Evolutionary conservation across 2,888 invertebrate species (phyloP), one percentile per base, ranked within the genome.

Genomic region (Myathropa florea): DNA sequence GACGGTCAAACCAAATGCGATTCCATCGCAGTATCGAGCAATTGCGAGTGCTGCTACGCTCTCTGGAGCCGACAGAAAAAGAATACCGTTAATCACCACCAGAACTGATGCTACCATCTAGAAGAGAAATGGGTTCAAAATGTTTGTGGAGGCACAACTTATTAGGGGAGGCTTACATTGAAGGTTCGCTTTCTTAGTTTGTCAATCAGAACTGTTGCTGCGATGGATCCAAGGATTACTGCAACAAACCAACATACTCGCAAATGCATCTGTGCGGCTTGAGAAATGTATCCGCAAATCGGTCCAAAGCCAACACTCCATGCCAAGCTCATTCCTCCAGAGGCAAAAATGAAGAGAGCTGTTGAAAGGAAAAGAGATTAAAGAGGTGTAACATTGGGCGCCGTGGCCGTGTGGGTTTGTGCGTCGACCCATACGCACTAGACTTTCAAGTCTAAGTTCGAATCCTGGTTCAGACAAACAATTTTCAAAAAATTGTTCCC

Each of bases 211-310:
- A 89, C 21, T 0, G 90, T 77, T 0, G 90, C 76, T 0, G 90
- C 39, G 9, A 89, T 64, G 1, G 89, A 87, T 24, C 91, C 91
- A 46, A 89, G 88, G 3, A 91, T 89, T n/a, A 91, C 89, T 0
- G 91, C 91, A 57, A 91, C 83, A 55, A 91, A 91, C 91, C 91
- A 91, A 73, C 90, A 89, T 64, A 75, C 89, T 18, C 88, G 85
- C 46, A 90, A 89, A 53, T 90, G 89, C 6, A 10, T 53, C 4
- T 12, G 4, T 26, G 30, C 53, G 2, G 9, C 53, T 4, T 30
- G 7, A 28, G 21, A 23, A 30, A 63, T n/a, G 21, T 72, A n/a
- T 2, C 1, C 0, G 14, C 21, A 60, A 0, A 12, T 10, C 0
- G 59, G 30, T 23, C 46, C 24, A 46, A 88, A 30, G 4, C 91